These are phyloP conservation scores for Anarrhichthys ocellatus DNA, from an alignment of 2,113 vertebrate genomes.

Conservation along the genomic window DNA sequence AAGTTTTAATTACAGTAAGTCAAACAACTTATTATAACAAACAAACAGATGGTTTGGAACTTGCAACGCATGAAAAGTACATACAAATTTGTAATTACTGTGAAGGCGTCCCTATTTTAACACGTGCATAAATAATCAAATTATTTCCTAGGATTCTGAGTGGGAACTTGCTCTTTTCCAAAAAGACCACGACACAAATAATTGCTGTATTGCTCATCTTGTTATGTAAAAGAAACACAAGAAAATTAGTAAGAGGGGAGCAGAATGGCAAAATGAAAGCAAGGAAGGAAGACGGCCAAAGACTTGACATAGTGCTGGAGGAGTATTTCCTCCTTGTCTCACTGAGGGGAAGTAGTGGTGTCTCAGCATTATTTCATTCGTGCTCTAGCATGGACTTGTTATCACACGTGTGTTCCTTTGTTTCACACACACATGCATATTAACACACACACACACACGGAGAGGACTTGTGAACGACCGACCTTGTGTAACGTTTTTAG, in stretches of 20 bases:
- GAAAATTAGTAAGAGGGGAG: conserved; percentile 4
- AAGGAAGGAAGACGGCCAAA: conserved; percentile 63
- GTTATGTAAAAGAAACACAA: conserved; percentile 38
- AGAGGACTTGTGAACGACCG: conserved; percentile 50
- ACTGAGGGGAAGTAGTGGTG: conserved; percentile 78
- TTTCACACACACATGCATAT: conserved; percentile 1
- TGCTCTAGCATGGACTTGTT: conserved; percentile 66
- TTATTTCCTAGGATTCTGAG: conserved; percentile 24
- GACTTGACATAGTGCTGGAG: conserved; percentile 72
- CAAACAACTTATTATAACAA: conserved; percentile 47
- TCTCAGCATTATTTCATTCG: conserved; percentile 78
- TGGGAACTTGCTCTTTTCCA: conserved; percentile 12
- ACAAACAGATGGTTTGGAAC: conserved; percentile 54
- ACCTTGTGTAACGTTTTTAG: conserved; percentile 59
- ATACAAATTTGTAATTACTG: conserved; percentile 54
- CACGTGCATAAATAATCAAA: conserved; percentile 47
- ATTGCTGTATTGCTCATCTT: conserved; percentile 28
- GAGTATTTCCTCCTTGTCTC: conserved; percentile 80
- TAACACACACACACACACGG: neutral
- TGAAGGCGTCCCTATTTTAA: conserved; percentile 33
- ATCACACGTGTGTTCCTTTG: conserved; percentile 51
- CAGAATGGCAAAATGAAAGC: conserved; percentile 33
- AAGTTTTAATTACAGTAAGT: conserved; percentile 45
- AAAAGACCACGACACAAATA: neutral
- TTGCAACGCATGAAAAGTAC: conserved; percentile 57